Evolutionary conservation across 1,140 invertebrate species (phyloP).

Genomic region (Mylabris phalerata): DNA sequence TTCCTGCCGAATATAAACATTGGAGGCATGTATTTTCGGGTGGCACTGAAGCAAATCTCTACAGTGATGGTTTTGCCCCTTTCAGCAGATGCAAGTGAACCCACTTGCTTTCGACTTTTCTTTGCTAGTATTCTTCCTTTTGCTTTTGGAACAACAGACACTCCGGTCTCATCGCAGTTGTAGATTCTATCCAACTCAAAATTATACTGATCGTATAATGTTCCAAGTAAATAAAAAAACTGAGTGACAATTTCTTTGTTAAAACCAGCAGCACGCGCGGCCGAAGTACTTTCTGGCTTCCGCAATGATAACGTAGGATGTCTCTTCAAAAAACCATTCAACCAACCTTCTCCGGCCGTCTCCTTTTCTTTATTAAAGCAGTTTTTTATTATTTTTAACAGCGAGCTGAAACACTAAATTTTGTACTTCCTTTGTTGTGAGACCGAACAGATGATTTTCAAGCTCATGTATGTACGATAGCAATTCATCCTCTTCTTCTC

Average conservation of each 20-base stretch:
- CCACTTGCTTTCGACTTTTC: too few species aligned
- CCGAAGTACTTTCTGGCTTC: constrained; percentile 13
- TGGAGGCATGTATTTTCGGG: too few species aligned
- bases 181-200: constrained; percentile 30
- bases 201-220: constrained; percentile 19
- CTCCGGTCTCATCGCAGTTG: constrained; percentile 42
- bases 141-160: constrained; percentile 37
- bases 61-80: too few species aligned
- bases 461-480: constrained; percentile 11
- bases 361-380: too few species aligned
- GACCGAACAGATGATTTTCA: constrained; percentile 16
- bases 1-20: too few species aligned
- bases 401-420: constrained; percentile 15
- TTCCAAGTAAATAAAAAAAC: constrained; percentile 13
- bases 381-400: neutral
- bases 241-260: constrained; percentile 27
- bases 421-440: constrained; percentile 11
- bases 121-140: too few species aligned
- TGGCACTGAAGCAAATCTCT: too few species aligned
- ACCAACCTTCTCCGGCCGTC: too few species aligned
- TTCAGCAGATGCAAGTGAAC: too few species aligned
- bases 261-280: constrained; percentile 13
- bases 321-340: constrained; percentile 22
- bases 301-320: constrained; percentile 13
- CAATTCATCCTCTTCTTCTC: constrained; percentile 10